Base-by-base conservation (phyloP, 2,113 vertebrate species). In the Aythya baeri region DNA sequence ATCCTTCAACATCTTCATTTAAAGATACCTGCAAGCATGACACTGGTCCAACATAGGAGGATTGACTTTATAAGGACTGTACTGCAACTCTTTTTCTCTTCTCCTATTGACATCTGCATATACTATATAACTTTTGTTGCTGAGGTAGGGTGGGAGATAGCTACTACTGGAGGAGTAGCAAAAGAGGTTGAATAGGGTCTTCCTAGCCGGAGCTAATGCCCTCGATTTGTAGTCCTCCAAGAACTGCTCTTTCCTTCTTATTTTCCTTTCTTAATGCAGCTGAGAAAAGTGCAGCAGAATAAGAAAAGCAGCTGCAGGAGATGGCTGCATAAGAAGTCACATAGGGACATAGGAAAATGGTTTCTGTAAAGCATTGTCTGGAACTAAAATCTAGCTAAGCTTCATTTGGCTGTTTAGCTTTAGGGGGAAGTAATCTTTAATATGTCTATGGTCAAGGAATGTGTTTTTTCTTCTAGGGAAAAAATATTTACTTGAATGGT, bases 401-500 rank as follows among this genome's bases (percentile, higher is more conserved):
- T 74, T 66, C 1, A 0, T 63, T 38, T 71, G n/a, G 17, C 38
- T 86, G 13, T 65, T 95, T 65, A 81, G 38, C 15, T 31, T 12
- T 9, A 74, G 20, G 23, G 63, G 14, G 44, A 79, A 89, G 71
- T 32, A 31, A 11, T 75, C 29, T 27, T 49, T 9, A 72, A 17
- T 61, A 71, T 63, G 76, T 46, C 22, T 63, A 15, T 38, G 13
- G 70, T 63, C 16, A 71, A 74, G 87, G 7, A 71, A 50, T 0
- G 3, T 34, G 10, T 0, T 59, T 84, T 67, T 89, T 50, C 23
- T 50, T 25, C 25, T 74, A 62, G 21, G 26, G 36, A 80, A 68
- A 46, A 54, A 77, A 7, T 4, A 75, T 98, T 97, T 97, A 99
- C 99, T 99, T 99, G 98, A 99, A 99, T 2, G 99, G 99, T 26